Evolutionary conservation across 1,140 invertebrate genomes (phyloP).

Genomic region (Euura saliciscinereae): DNA sequence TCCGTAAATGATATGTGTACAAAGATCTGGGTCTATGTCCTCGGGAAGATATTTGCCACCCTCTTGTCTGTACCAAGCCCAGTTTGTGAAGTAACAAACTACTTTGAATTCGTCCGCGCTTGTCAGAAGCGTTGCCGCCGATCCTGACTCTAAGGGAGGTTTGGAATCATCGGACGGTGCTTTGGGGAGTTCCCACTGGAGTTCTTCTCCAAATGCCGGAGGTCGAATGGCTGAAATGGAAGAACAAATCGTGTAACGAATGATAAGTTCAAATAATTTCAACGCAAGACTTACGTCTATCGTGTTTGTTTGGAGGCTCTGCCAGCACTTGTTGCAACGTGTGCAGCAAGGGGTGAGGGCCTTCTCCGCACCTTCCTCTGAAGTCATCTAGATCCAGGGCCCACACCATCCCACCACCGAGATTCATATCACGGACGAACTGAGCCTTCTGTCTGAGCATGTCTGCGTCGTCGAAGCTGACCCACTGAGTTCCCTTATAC

Average conservation of each 20-base stretch:
- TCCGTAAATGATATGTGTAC: constrained; percentile 73
- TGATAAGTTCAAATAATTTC: background rate
- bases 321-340: constrained; percentile 72
- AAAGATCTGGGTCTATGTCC: constrained; percentile 69
- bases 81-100: constrained; percentile 70
- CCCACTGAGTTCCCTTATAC: constrained; percentile 86
- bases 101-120: constrained; percentile 59
- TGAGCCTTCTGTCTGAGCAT: constrained; percentile 81
- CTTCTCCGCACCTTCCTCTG: constrained; percentile 69
- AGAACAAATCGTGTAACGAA: background rate
- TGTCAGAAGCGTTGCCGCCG: background rate
- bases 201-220: constrained; percentile 40
- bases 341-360: constrained; percentile 76
- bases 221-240: constrained; percentile 39
- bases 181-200: constrained; percentile 34
- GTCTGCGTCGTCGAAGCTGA: constrained; percentile 83
- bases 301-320: constrained; percentile 47
- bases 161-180: background rate
- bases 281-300: constrained; percentile 39
- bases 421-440: constrained; percentile 73
- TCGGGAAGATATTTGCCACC: constrained; percentile 65
- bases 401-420: constrained; percentile 92
- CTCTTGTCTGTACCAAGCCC: constrained; percentile 69
- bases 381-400: constrained; percentile 73
- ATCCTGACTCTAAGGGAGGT: background rate